Evolutionary conservation across 2,797 vertebrate species (phyloP).

Genomic region (Nothura maculosa): DNA sequence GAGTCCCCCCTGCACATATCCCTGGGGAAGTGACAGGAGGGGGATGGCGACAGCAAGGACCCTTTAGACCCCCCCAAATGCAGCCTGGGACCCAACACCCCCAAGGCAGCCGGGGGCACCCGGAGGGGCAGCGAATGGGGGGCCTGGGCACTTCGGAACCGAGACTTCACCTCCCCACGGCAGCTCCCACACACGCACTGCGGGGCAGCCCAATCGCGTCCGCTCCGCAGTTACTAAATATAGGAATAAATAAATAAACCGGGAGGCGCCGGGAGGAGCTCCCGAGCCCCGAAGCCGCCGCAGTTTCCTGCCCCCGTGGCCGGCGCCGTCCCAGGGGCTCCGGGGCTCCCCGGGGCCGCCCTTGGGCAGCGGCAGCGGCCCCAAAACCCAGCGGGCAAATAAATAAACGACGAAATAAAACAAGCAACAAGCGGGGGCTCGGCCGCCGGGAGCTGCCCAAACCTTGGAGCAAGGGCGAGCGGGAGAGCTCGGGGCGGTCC

Average conservation of each 20-base stretch:
- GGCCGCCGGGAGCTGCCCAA: background rate
- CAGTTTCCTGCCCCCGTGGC: background rate
- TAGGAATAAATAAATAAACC: background rate
- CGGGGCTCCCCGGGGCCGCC: background rate
- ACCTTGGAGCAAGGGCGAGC: conserved; percentile 92
- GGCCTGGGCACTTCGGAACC: background rate
- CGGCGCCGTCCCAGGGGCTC: background rate
- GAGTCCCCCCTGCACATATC: background rate
- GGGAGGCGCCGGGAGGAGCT: background rate
- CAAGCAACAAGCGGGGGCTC: background rate
- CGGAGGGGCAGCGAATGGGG: too few relatives aligned
- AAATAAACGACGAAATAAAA: background rate
- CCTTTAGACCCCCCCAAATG: too few relatives aligned
- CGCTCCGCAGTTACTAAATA: rapidly evolving
- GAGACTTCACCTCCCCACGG: background rate
- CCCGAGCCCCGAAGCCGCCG: background rate
- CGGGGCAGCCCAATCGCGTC: background rate
- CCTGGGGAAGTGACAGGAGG: background rate
- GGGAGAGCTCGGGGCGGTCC: conserved; percentile 89
- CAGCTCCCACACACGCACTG: too few relatives aligned
- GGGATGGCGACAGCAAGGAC: background rate
- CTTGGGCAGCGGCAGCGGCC: background rate
- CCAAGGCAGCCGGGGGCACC: background rate
- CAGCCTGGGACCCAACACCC: background rate
- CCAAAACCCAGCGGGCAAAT: background rate